phyloP scores from a whole-genome alignment of 2,797 vertebrate species.

The Cryptoblepharus egeriae region DNA sequence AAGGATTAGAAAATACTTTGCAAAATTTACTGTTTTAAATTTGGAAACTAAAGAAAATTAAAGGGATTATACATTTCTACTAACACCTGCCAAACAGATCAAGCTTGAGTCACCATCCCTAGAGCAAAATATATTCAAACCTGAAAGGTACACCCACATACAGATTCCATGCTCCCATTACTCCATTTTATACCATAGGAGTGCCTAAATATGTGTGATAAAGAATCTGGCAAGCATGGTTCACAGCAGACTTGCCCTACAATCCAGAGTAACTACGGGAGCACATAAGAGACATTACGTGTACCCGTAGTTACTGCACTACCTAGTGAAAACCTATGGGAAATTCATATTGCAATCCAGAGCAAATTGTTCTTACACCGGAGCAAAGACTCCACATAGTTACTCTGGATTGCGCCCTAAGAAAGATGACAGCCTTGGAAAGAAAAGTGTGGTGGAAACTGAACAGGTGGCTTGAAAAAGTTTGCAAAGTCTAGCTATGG shows the following conservation, averaged over 20 bases:
- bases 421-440: neutral
- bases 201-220: neutral
- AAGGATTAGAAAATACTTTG: neutral
- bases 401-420: too few relatives aligned
- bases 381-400: too few relatives aligned
- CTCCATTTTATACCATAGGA: neutral
- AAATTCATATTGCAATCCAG: too few relatives aligned
- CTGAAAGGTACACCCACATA: neutral
- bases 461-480: neutral
- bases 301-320: too few relatives aligned
- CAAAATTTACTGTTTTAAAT: neutral
- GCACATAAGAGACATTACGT: too few relatives aligned
- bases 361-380: too few relatives aligned
- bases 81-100: neutral
- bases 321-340: too few relatives aligned
- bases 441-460: neutral
- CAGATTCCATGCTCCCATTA: neutral
- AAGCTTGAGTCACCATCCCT: neutral
- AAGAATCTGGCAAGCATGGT: neutral
- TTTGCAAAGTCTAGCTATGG: neutral
- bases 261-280: too few relatives aligned
- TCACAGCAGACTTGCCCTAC: conserved; percentile 16
- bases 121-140: neutral
- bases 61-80: neutral
- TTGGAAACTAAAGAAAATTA: neutral